These are phyloP conservation scores for Delia radicum DNA, from an alignment of 1,140 invertebrate genomes.

Conservation along the genomic window DNA sequence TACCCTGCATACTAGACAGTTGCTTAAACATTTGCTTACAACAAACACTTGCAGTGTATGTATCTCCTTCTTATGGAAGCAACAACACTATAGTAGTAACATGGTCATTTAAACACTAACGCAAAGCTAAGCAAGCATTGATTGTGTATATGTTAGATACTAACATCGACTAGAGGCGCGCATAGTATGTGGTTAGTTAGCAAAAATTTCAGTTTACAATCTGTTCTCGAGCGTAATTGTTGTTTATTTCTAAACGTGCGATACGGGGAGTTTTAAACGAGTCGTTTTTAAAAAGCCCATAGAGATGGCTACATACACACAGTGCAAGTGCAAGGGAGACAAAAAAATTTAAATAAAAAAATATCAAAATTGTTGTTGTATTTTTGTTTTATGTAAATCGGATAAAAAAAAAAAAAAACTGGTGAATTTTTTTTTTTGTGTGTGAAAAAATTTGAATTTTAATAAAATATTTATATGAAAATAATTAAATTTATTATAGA, in stretches of 20 bases:
- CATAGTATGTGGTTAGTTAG: too few species aligned
- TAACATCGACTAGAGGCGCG: too few species aligned
- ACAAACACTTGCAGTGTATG: not conserved
- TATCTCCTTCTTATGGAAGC: not conserved
- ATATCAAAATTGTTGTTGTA: constrained; percentile 7
- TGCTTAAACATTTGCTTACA: not conserved
- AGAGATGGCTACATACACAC: constrained; percentile 25
- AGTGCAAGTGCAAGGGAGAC: constrained; percentile 18
- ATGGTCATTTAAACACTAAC: not conserved
- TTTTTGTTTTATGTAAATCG: not conserved
- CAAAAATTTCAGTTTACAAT: constrained; percentile 7
- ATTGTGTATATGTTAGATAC: too few species aligned
- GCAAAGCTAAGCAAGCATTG: not conserved
- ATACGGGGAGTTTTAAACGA: not conserved
- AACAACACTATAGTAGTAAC: not conserved
- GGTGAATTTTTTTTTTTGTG: not conserved
- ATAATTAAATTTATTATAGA: not conserved
- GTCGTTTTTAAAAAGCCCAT: constrained; percentile 1
- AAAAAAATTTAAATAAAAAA: constrained; percentile 3
- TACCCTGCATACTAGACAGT: not conserved
- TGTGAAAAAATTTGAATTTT: not conserved
- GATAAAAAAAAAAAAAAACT: not conserved
- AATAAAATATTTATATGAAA: not conserved
- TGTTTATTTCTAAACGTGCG: not conserved
- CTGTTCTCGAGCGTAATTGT: constrained; percentile 21